phyloP scores from a whole-genome alignment of 2,113 vertebrate genomes.

The Apus apus region DNA sequence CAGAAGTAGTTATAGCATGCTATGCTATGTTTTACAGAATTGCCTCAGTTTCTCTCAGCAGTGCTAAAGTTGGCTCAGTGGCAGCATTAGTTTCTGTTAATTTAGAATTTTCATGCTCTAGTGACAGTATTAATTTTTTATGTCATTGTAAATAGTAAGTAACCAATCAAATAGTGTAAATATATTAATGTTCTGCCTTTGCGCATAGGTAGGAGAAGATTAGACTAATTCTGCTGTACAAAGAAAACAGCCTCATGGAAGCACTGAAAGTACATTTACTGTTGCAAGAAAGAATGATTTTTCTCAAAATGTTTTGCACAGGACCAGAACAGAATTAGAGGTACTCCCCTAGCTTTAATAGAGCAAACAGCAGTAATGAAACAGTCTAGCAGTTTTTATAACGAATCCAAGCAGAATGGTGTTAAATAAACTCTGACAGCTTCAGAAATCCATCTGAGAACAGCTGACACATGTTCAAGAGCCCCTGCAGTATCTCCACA shows the following conservation, averaged over 20 bases:
- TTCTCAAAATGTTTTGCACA: conserved; percentile 12
- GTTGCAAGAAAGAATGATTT: conserved; percentile 19
- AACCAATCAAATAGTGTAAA: conserved; percentile 75
- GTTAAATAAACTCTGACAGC: background rate
- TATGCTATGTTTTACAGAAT: conserved; percentile 29
- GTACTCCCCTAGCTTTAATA: background rate
- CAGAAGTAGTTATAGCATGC: background rate
- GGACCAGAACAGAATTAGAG: background rate
- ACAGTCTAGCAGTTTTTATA: background rate
- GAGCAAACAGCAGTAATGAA: background rate
- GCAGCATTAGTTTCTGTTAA: conserved; percentile 70
- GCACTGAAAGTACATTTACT: conserved; percentile 23
- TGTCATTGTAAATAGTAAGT: conserved; percentile 72
- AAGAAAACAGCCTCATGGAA: conserved; percentile 43
- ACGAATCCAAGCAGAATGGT: background rate
- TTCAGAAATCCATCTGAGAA: conserved; percentile 2
- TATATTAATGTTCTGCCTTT: conserved; percentile 72
- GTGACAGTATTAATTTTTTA: conserved; percentile 73
- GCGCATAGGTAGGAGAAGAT: conserved; percentile 73
- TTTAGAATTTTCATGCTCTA: conserved; percentile 76
- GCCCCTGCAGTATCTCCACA: background rate
- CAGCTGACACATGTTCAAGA: background rate
- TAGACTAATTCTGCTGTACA: conserved; percentile 64
- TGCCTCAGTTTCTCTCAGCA: conserved; percentile 69
- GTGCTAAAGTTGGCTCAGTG: conserved; percentile 37